A percentile compares a stretch with the other conserved stretches of the same genome.
These are phyloP conservation scores for Novumbra hubbsi DNA, from an alignment of 2,797 vertebrate species.

Conservation along the genomic window DNA sequence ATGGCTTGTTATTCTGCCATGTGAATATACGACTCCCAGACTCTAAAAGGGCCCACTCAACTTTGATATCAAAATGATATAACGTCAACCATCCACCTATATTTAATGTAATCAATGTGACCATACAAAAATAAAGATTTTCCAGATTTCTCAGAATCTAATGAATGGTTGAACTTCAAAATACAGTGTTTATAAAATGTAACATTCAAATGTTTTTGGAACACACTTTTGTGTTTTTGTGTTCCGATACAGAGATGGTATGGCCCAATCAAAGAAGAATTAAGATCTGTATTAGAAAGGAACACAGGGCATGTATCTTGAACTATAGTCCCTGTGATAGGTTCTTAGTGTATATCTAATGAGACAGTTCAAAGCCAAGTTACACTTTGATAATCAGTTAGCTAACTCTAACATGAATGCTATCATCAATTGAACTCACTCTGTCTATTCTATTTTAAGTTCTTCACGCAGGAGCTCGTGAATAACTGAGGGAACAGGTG, in stretches of 20 bases:
- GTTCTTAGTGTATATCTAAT: neutral
- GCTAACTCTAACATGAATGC: neutral
- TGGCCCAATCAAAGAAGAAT: neutral
- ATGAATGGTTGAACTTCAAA: constrained; percentile 25
- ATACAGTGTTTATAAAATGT: constrained; percentile 39
- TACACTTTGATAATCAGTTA: neutral
- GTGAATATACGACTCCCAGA: neutral
- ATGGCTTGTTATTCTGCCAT: constrained; percentile 23
- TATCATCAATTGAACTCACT: neutral
- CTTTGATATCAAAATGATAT: constrained; percentile 21
- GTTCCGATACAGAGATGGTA: constrained; percentile 3
- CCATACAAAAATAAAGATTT: constrained; percentile 25
- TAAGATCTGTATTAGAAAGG: neutral
- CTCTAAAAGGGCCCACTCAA: constrained; percentile 12
- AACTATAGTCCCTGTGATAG: neutral
- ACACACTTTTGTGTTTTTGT: constrained; percentile 4
- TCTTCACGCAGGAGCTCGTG: too few relatives aligned
- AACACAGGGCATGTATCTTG: neutral
- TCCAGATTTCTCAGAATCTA: constrained; percentile 15
- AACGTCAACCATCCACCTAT: constrained; percentile 29
- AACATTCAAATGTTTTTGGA: constrained; percentile 10
- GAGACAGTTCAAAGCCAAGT: neutral
- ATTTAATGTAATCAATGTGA: constrained; percentile 14
- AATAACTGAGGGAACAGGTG: too few relatives aligned
- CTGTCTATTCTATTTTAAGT: neutral